A percentile compares a stretch with the other conserved stretches of the same genome.
Evolutionary conservation across 2,888 invertebrate genomes (phyloP).

Genomic region (Julus scandinavius): DNA sequence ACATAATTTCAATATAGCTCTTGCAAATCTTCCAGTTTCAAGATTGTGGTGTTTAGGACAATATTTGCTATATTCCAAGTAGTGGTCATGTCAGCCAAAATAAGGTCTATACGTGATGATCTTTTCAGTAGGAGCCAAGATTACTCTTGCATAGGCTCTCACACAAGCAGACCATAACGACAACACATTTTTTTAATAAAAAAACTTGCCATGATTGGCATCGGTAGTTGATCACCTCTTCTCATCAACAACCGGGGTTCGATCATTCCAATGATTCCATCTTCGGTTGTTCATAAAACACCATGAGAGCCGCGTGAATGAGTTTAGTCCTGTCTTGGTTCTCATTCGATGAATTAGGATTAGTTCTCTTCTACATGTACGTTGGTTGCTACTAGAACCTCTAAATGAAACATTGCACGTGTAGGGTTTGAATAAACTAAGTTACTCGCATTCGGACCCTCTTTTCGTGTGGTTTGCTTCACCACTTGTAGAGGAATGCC

Average conservation of each 20-base stretch:
- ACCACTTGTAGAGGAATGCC: neutral
- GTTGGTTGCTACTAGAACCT: neutral
- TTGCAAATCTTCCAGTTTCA: too few relatives aligned
- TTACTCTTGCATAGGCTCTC: slow-evolving; percentile 43
- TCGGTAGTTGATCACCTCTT: neutral
- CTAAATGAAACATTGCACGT: slow-evolving; percentile 5
- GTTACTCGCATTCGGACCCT: neutral
- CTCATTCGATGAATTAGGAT: neutral
- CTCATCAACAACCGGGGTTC: neutral
- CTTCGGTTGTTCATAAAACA: neutral
- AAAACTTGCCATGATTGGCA: neutral
- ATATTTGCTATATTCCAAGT: too few relatives aligned
- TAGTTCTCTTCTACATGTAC: neutral
- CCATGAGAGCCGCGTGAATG: neutral
- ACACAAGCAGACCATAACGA: neutral
- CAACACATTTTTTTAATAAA: neutral
- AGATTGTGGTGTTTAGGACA: too few relatives aligned
- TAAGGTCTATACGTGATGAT: slow-evolving; percentile 18
- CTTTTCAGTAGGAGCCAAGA: neutral
- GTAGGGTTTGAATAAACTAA: neutral
- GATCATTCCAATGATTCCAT: neutral
- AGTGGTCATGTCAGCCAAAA: neutral
- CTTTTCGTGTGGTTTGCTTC: neutral
- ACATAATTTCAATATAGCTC: too few relatives aligned
- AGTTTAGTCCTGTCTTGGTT: neutral